phyloP scores from a whole-genome alignment of 2,888 invertebrate species.

The Epirrhoe tristata region DNA sequence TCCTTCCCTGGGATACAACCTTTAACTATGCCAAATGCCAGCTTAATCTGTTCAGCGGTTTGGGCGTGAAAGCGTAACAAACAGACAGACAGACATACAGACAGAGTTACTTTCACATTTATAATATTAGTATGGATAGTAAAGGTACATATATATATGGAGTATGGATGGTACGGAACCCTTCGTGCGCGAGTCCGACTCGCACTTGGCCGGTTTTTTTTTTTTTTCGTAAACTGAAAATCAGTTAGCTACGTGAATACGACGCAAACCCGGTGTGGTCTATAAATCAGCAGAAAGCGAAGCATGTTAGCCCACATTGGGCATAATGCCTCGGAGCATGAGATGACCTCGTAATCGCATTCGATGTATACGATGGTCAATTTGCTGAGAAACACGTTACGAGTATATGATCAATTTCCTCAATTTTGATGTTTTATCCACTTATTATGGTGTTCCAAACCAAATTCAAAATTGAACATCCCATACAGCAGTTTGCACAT shows the following conservation, averaged over 20 bases:
- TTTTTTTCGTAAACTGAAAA: not conserved
- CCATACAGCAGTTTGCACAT: not conserved
- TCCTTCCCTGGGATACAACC: too few species aligned
- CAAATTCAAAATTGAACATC: not conserved
- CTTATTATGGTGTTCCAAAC: conserved; percentile 8
- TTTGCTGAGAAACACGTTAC: conserved; percentile 20
- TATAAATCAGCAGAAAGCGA: conserved; percentile 45
- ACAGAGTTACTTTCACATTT: too few species aligned
- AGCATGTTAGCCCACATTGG: conserved; percentile 42
- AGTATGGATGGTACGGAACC: too few species aligned
- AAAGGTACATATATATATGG: too few species aligned
- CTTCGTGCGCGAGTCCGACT: too few species aligned
- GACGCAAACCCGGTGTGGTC: conserved; percentile 33
- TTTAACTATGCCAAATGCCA: too few species aligned
- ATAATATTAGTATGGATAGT: too few species aligned
- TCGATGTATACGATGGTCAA: conserved; percentile 20
- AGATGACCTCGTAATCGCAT: conserved; percentile 41
- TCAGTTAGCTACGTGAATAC: not conserved
- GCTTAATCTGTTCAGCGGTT: too few species aligned
- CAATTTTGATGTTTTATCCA: conserved; percentile 23
- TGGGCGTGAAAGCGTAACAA: too few species aligned
- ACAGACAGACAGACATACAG: too few species aligned
- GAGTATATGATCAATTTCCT: conserved; percentile 32
- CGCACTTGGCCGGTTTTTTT: too few species aligned
- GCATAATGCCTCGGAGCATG: conserved; percentile 40